phyloP scores from a whole-genome alignment of 1,140 invertebrate species.

The Aporrectodea caliginosa region DNA sequence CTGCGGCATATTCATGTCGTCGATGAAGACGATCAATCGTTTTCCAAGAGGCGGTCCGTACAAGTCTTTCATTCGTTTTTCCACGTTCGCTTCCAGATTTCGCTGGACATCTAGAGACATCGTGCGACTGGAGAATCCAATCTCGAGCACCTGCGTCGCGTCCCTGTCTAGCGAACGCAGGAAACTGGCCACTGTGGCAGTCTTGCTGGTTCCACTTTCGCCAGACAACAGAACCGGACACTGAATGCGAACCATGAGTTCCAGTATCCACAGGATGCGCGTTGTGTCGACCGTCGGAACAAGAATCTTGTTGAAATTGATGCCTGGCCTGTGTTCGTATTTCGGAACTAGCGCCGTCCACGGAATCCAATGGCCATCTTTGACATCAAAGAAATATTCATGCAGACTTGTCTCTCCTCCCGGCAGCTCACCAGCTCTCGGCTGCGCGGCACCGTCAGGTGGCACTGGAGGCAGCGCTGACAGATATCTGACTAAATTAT shows the following conservation, averaged over 20 bases:
- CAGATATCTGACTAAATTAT: slow-evolving; percentile 70
- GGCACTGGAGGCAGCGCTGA: neutral
- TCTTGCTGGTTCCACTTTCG: slow-evolving; percentile 85
- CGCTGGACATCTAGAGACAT: slow-evolving; percentile 82
- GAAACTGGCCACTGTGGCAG: slow-evolving; percentile 78
- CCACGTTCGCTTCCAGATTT: slow-evolving; percentile 77
- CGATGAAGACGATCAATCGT: slow-evolving; percentile 80
- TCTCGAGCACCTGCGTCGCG: slow-evolving; percentile 64
- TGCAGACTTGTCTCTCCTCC: slow-evolving; percentile 66
- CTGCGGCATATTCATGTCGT: slow-evolving; percentile 91
- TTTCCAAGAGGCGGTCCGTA: slow-evolving; percentile 83
- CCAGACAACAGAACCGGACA: slow-evolving; percentile 77
- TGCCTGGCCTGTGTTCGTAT: slow-evolving; percentile 69
- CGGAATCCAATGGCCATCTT: slow-evolving; percentile 68
- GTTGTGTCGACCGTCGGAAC: slow-evolving; percentile 84
- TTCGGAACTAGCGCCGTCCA: slow-evolving; percentile 73
- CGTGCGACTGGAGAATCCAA: slow-evolving; percentile 86
- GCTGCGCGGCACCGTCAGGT: neutral
- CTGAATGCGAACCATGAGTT: slow-evolving; percentile 71
- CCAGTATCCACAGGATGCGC: slow-evolving; percentile 70
- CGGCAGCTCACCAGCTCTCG: slow-evolving; percentile 65
- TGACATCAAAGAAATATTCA: slow-evolving; percentile 73
- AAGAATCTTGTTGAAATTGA: slow-evolving; percentile 76
- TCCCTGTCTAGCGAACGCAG: slow-evolving; percentile 65
- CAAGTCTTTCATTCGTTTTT: slow-evolving; percentile 82